These are phyloP conservation scores for Armadillidium nasatum DNA, from an alignment of 1,140 invertebrate species.

Conservation along the genomic window DNA sequence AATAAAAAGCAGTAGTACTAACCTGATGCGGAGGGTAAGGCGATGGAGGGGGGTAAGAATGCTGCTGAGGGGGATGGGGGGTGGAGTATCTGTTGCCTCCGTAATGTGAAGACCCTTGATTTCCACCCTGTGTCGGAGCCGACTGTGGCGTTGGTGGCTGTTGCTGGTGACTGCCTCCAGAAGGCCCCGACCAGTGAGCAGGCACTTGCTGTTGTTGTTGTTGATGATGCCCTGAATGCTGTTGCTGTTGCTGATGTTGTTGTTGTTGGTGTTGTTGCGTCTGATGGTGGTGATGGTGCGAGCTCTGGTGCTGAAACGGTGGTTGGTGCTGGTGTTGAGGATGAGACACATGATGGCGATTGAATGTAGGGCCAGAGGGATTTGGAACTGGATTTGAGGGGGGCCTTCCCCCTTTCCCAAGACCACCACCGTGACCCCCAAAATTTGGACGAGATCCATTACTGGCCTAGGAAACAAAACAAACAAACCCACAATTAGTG, in stretches of 20 bases:
- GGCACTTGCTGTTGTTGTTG: neutral
- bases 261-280: neutral
- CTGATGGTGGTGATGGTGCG: neutral
- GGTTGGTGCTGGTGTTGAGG: neutral
- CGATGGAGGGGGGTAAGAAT: neutral
- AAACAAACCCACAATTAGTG: neutral
- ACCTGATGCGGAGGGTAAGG: slow-evolving; percentile 4
- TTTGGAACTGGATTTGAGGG: neutral
- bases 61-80: neutral
- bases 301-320: neutral
- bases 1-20: neutral
- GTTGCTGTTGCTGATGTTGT: neutral
- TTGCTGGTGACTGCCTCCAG: neutral
- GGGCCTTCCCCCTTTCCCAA: neutral
- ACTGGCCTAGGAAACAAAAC: neutral
- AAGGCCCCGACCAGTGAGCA: slow-evolving; percentile 1
- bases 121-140: neutral
- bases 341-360: neutral
- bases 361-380: neutral
- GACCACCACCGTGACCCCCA: neutral
- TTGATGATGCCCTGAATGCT: neutral
- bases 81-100: neutral
- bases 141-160: neutral
- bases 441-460: neutral
- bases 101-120: neutral